phyloP scores from a whole-genome alignment of 2,797 vertebrate species.

The Lutjanus argentimaculatus region DNA sequence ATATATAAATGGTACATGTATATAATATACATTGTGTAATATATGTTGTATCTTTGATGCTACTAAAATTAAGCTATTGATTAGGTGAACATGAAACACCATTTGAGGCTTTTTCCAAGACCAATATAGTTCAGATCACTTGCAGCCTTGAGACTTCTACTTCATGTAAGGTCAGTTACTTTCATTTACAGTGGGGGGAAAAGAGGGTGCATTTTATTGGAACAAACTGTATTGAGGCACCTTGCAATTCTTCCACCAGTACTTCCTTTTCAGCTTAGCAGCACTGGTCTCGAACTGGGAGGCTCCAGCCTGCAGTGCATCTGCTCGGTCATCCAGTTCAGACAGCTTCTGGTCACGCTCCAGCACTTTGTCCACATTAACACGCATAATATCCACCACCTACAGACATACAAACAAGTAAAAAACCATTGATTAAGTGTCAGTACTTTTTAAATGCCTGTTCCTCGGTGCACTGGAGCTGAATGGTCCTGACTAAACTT shows the following conservation, averaged over 20 bases:
- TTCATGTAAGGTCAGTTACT: neutral
- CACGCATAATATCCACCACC: slow-evolving; percentile 95
- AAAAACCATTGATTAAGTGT: no score
- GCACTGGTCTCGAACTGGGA: slow-evolving; percentile 95
- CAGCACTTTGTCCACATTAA: slow-evolving; percentile 94
- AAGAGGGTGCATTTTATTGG: neutral
- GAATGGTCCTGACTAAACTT: neutral
- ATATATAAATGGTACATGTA: neutral
- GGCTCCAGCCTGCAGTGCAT: slow-evolving; percentile 92
- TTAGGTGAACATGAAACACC: no score
- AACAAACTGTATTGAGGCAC: slow-evolving; percentile 51
- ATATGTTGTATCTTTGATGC: no score
- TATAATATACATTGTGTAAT: neutral
- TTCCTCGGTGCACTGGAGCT: neutral
- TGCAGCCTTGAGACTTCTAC: neutral
- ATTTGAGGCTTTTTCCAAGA: neutral
- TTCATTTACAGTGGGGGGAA: neutral
- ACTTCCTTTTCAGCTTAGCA: slow-evolving; percentile 94
- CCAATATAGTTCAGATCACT: neutral
- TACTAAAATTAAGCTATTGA: no score
- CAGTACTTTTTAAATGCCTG: no score
- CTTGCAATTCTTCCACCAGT: slow-evolving; percentile 94
- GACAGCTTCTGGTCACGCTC: slow-evolving; percentile 92
- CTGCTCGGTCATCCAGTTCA: slow-evolving; percentile 91
- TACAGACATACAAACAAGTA: slow-evolving; percentile 52